These are phyloP conservation scores for Mesembrinibis cayennensis DNA, from an alignment of 2,113 vertebrate species.

Conservation along the genomic window DNA sequence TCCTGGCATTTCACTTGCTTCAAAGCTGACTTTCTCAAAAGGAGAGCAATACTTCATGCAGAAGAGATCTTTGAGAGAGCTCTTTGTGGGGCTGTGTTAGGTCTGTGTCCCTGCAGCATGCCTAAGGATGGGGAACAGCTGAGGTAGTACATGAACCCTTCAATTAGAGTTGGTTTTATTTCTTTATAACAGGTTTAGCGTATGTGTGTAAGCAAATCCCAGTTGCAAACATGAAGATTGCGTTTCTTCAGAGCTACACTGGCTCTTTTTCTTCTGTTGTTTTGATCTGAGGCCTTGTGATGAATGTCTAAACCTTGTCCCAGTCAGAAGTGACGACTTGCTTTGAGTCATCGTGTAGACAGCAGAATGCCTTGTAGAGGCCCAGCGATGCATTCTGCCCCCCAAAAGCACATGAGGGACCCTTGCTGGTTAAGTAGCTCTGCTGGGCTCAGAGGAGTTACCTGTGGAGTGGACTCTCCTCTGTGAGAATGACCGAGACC, in stretches of 20 bases:
- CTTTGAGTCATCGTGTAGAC: background rate
- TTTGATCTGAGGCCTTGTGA: slow-evolving; percentile 61
- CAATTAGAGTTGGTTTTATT: slow-evolving; percentile 9
- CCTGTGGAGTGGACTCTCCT: background rate
- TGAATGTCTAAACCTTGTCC: slow-evolving; percentile 16
- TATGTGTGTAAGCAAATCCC: background rate
- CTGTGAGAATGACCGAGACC: slow-evolving; percentile 5
- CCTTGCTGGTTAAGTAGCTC: background rate
- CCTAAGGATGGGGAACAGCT: background rate
- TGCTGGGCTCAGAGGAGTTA: background rate
- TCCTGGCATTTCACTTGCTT: slow-evolving; percentile 19
- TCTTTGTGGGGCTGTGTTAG: background rate
- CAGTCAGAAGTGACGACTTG: slow-evolving; percentile 20
- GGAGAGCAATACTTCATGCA: background rate
- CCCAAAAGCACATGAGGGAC: background rate
- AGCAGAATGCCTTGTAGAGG: slow-evolving; percentile 37
- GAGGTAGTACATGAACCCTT: background rate
- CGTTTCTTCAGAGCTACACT: slow-evolving; percentile 4
- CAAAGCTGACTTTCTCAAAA: background rate
- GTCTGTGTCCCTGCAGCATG: background rate
- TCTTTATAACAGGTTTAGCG: slow-evolving; percentile 20
- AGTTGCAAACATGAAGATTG: background rate
- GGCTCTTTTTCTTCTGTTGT: slow-evolving; percentile 20
- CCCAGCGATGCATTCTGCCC: background rate
- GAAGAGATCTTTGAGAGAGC: background rate